Evolutionary conservation across 2,113 vertebrate genomes (phyloP).

Genomic region (Pollimyrus isidori): DNA sequence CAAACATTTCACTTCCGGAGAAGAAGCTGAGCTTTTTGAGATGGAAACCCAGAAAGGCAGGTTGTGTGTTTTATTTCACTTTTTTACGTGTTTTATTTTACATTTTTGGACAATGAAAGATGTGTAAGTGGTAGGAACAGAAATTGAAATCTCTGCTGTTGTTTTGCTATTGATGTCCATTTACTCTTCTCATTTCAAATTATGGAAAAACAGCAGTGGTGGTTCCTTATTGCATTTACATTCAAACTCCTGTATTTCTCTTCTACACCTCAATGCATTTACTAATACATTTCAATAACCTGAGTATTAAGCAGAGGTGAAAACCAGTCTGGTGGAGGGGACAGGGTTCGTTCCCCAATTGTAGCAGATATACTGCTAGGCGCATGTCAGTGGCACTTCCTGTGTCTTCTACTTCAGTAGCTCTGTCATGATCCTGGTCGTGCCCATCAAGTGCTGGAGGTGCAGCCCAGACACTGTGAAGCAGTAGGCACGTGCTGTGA

Average conservation of each 20-base stretch:
- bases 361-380: not conserved
- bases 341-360: not conserved
- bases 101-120: not conserved
- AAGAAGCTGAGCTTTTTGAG: constrained; percentile 87
- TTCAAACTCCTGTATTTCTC: not conserved
- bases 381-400: not conserved
- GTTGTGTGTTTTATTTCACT: constrained; percentile 24
- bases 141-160: not conserved
- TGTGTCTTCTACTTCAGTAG: not conserved
- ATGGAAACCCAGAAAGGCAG: constrained; percentile 95
- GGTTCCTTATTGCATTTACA: not conserved
- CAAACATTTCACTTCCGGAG: constrained; percentile 90
- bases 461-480: too few relatives aligned
- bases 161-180: not conserved
- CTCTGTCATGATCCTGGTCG: not conserved
- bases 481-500: not conserved
- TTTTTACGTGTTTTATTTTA: too few relatives aligned
- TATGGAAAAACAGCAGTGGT: not conserved
- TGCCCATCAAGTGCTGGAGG: too few relatives aligned
- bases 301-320: not conserved
- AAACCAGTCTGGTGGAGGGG: not conserved
- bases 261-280: not conserved
- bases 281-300: not conserved
- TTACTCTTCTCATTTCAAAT: not conserved
- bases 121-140: not conserved